These are phyloP conservation scores for Saccopteryx leptura DNA, from an alignment of 2,113 vertebrate genomes.

Conservation along the genomic window DNA sequence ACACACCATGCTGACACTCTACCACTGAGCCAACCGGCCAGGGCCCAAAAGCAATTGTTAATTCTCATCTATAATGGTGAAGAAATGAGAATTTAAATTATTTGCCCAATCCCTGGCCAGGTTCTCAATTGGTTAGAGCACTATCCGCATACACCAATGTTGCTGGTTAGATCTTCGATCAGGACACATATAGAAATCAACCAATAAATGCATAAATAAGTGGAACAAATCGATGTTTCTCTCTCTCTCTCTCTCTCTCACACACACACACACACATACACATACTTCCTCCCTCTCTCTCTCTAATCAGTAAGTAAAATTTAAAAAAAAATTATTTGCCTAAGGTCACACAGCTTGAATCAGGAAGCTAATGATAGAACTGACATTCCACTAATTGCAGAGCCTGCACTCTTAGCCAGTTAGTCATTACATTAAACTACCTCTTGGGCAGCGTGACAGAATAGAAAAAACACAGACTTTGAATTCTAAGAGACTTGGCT, in stretches of 20 bases:
- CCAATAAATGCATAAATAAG: too few relatives aligned
- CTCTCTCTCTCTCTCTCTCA: too few relatives aligned
- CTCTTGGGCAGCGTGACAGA: neutral
- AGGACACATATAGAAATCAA: too few relatives aligned
- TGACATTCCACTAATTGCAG: neutral
- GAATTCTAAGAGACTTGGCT: neutral
- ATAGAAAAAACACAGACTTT: conserved; percentile 35
- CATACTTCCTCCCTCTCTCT: too few relatives aligned
- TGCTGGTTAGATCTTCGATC: too few relatives aligned
- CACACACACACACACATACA: too few relatives aligned
- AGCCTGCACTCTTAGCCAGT: neutral
- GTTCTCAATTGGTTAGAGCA: too few relatives aligned
- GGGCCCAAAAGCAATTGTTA: neutral
- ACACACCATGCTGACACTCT: too few relatives aligned
- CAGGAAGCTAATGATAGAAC: neutral
- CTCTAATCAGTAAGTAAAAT: too few relatives aligned
- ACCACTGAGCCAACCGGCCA: too few relatives aligned
- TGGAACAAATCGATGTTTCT: too few relatives aligned
- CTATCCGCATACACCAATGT: too few relatives aligned
- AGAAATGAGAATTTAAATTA: neutral
- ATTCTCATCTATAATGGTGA: neutral
- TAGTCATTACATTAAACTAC: neutral
- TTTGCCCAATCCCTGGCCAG: neutral
- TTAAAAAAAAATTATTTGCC: neutral
- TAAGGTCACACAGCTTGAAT: neutral